A percentile compares a stretch with the other conserved stretches of the same genome.
Evolutionary conservation across 1,140 invertebrate genomes (phyloP).

Genomic region (Babylonia areolata): DNA sequence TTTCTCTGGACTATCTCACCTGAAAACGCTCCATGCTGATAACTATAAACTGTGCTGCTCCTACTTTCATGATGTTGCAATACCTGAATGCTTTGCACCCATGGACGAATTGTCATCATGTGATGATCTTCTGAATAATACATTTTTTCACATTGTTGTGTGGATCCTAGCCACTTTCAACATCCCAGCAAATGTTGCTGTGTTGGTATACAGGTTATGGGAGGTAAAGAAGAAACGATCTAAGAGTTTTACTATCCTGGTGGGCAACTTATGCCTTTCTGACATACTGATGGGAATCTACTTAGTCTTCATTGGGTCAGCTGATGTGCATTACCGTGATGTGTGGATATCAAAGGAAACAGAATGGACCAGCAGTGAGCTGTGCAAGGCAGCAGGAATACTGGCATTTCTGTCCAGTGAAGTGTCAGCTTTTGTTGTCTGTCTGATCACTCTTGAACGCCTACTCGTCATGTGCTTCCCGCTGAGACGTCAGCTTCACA

Average conservation of each 20-base stretch:
- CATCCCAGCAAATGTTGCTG: slow-evolving; percentile 50
- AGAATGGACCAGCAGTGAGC: slow-evolving; percentile 54
- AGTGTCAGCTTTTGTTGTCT: slow-evolving; percentile 57
- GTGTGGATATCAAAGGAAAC: slow-evolving; percentile 53
- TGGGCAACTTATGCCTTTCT: slow-evolving; percentile 59
- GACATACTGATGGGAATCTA: slow-evolving; percentile 69
- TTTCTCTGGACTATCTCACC: slow-evolving; percentile 40
- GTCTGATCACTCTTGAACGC: slow-evolving; percentile 64
- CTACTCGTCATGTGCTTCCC: slow-evolving; percentile 61
- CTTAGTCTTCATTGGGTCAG: slow-evolving; percentile 62
- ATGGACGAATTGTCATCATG: slow-evolving; percentile 55
- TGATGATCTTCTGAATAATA: slow-evolving; percentile 44
- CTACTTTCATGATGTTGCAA: slow-evolving; percentile 9
- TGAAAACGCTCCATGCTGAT: slow-evolving; percentile 45
- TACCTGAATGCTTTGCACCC: slow-evolving; percentile 47
- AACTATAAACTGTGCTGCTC: slow-evolving; percentile 52
- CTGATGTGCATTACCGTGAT: slow-evolving; percentile 58
- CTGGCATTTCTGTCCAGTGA: slow-evolving; percentile 62
- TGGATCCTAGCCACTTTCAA: slow-evolving; percentile 50
- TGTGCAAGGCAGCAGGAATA: slow-evolving; percentile 61
- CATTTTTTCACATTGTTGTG: slow-evolving; percentile 39
- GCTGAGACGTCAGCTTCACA: slow-evolving; percentile 43
- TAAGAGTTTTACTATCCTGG: slow-evolving; percentile 48
- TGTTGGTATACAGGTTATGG: slow-evolving; percentile 44
- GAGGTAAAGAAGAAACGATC: slow-evolving; percentile 32